Percentiles rank a stretch among this genome's conserved stretches.
phyloP scores from a whole-genome alignment of 2,113 vertebrate genomes.

The Epinephelus fuscoguttatus region DNA sequence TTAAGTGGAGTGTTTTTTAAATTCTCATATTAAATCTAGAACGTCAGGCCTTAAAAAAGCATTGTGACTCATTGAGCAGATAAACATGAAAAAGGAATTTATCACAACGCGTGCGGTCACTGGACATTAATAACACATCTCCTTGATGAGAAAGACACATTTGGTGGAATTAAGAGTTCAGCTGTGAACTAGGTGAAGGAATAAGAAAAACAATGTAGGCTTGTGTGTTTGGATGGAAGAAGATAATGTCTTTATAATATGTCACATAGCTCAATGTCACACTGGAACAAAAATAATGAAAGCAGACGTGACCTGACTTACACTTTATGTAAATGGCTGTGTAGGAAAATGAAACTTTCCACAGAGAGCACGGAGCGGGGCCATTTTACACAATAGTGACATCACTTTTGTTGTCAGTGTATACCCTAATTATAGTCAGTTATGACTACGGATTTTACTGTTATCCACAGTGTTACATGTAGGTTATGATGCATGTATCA shows the following conservation, averaged over 20 bases:
- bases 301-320: constrained; percentile 32
- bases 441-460: neutral
- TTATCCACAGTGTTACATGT: neutral
- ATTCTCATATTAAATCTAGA: constrained; percentile 65
- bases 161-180: constrained; percentile 47
- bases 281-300: constrained; percentile 35
- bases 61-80: constrained; percentile 80
- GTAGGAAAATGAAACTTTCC: constrained; percentile 12
- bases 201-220: constrained; percentile 38
- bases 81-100: constrained; percentile 65
- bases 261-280: constrained; percentile 36
- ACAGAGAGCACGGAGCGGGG: neutral
- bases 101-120: constrained; percentile 58
- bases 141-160: constrained; percentile 77
- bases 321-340: constrained; percentile 29
- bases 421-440: neutral
- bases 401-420: neutral
- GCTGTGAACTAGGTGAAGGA: constrained; percentile 62
- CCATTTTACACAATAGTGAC: neutral
- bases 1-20: constrained; percentile 66
- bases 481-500: too few species aligned
- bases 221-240: constrained; percentile 28
- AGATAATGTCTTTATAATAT: constrained; percentile 65
- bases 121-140: constrained; percentile 69
- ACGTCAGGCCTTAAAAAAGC: constrained; percentile 66